Evolutionary conservation across 2,113 vertebrate genomes (phyloP).

Genomic region (Garra rufa): DNA sequence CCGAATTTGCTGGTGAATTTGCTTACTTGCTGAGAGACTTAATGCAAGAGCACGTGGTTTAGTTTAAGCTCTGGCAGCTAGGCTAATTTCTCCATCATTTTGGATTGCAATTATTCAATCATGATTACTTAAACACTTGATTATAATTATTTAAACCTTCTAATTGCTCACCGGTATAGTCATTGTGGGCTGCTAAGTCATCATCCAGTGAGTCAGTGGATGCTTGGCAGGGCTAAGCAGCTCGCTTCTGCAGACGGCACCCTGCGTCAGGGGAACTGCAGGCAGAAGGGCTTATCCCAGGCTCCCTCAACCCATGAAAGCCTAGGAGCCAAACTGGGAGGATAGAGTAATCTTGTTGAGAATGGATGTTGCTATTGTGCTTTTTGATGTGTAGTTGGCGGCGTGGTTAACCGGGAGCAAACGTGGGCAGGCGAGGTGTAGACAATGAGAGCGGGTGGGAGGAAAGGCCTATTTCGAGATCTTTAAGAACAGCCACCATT

Average conservation of each 20-base stretch:
- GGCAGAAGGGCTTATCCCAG: constrained; percentile 66
- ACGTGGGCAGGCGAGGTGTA: constrained; percentile 67
- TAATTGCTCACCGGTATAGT: constrained; percentile 69
- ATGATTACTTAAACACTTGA: constrained; percentile 74
- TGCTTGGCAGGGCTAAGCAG: constrained; percentile 67
- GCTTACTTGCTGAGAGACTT: neutral
- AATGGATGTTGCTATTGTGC: constrained; percentile 75
- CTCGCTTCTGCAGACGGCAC: constrained; percentile 66
- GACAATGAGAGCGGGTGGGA: constrained; percentile 65
- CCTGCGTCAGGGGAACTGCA: constrained; percentile 59
- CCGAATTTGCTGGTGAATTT: neutral
- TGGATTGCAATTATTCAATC: constrained; percentile 69
- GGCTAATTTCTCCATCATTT: constrained; percentile 60
- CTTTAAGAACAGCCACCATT: constrained; percentile 66
- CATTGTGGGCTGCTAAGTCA: constrained; percentile 57
- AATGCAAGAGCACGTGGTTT: neutral
- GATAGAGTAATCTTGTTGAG: constrained; percentile 76
- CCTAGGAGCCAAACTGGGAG: constrained; percentile 75
- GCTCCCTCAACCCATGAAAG: constrained; percentile 55
- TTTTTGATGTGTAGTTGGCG: constrained; percentile 65
- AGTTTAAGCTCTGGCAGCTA: constrained; percentile 49
- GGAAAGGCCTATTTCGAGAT: constrained; percentile 69
- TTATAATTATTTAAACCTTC: constrained; percentile 75
- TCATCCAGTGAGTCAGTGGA: constrained; percentile 61
- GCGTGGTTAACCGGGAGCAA: constrained; percentile 64